Conservation (phyloP, 2,888 invertebrate species). For the Didymodactylos carnosus region DNA sequence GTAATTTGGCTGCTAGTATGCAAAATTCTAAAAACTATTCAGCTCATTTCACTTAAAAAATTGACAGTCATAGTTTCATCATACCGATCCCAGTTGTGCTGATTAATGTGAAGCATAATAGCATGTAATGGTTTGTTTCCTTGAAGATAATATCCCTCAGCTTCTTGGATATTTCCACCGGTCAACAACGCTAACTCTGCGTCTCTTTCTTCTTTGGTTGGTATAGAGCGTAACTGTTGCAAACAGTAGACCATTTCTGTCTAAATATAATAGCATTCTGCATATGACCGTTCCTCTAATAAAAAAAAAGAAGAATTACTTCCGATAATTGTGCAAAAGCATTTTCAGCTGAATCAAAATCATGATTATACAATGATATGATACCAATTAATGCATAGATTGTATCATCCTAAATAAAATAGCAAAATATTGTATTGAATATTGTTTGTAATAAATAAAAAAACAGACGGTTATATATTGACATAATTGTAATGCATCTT, state of each 20-base stretch:
- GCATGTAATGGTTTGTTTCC: constrained; percentile 49
- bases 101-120: constrained; percentile 48
- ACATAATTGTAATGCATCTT: constrained; percentile 60
- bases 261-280: constrained; percentile 19
- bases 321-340: constrained; percentile 75
- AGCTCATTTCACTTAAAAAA: no score
- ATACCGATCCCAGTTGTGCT: constrained; percentile 51
- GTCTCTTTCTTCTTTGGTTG: constrained; percentile 40
- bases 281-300: not conserved
- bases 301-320: constrained; percentile 35
- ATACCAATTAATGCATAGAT: constrained; percentile 83
- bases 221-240: constrained; percentile 32
- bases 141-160: constrained; percentile 48
- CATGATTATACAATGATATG: constrained; percentile 62
- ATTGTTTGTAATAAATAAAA: constrained; percentile 15
- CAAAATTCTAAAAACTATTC: no score
- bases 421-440: constrained; percentile 3
- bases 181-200: constrained; percentile 49
- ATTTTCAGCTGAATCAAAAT: constrained; percentile 75
- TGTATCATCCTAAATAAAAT: constrained; percentile 20
- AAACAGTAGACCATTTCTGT: constrained; percentile 38
- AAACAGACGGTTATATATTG: constrained; percentile 43
- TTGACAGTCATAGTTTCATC: no score
- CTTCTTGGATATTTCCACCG: constrained; percentile 46
- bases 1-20: no score